These are phyloP conservation scores for Platichthys flesus DNA, from an alignment of 2,113 vertebrate species.

Conservation along the genomic window DNA sequence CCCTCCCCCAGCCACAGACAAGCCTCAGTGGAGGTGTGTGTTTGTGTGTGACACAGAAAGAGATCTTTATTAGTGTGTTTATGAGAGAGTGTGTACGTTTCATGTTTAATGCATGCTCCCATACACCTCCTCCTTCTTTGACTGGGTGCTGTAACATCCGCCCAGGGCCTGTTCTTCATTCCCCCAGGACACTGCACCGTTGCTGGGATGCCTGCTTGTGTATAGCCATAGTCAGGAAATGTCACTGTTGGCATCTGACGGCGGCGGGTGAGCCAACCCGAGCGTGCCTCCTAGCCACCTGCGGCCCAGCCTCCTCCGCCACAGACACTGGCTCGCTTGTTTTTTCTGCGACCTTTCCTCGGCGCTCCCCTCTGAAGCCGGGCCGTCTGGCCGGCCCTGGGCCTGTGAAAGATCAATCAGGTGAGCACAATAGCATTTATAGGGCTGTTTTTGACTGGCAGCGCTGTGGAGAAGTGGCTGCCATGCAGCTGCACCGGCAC, in stretches of 20 bases:
- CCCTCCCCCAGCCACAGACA: conserved; percentile 40
- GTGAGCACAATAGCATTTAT: conserved; percentile 82
- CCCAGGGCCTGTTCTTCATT: conserved; percentile 74
- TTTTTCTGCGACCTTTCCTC: conserved; percentile 70
- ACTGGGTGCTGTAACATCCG: conserved; percentile 61
- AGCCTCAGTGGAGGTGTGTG: conserved; percentile 45
- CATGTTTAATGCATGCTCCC: conserved; percentile 58
- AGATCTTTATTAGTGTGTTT: conserved; percentile 60
- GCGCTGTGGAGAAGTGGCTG: conserved; percentile 63
- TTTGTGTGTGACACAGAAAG: conserved; percentile 49
- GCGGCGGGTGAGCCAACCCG: conserved; percentile 69
- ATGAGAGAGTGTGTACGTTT: conserved; percentile 45
- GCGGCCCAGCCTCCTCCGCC: conserved; percentile 71
- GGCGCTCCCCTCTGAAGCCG: conserved; percentile 69
- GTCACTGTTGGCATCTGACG: conserved; percentile 79
- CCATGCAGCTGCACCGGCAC: conserved; percentile 80
- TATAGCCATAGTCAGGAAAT: conserved; percentile 82
- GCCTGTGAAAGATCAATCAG: conserved; percentile 81
- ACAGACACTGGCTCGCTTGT: conserved; percentile 81
- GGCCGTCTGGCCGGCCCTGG: conserved; percentile 73
- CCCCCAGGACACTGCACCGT: conserved; percentile 72
- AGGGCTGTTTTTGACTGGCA: conserved; percentile 76
- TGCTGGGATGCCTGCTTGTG: conserved; percentile 83
- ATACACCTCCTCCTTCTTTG: conserved; percentile 9
- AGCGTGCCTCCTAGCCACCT: conserved; percentile 83